A percentile compares a stretch with the other conserved stretches of the same genome.
Evolutionary conservation across 1,140 invertebrate species (phyloP).

Genomic region (Zaprionus kolodkinae): DNA sequence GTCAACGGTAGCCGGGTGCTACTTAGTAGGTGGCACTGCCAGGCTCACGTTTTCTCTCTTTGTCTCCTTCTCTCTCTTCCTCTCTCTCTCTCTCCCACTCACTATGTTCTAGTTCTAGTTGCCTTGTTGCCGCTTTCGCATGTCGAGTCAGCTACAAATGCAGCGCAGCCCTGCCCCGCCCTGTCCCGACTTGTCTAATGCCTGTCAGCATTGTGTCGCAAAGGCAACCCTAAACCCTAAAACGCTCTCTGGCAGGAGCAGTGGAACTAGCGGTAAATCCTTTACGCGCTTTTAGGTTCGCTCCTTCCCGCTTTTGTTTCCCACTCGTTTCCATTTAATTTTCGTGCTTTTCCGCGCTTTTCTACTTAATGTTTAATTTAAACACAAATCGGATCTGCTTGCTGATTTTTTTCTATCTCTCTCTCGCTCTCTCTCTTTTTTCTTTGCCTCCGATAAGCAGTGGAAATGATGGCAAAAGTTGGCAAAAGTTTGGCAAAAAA

Average conservation of each 20-base stretch:
- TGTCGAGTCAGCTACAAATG: slow-evolving; percentile 63
- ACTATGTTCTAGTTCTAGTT: not conserved
- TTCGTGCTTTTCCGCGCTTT: slow-evolving; percentile 42
- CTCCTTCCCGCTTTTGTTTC: slow-evolving; percentile 23
- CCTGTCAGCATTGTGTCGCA: slow-evolving; percentile 69
- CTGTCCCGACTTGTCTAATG: slow-evolving; percentile 50
- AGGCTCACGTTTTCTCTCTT: too few species aligned
- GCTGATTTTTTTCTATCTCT: slow-evolving; percentile 61
- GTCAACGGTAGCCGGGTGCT: slow-evolving; percentile 56
- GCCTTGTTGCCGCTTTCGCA: slow-evolving; percentile 38
- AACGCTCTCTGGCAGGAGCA: too few species aligned
- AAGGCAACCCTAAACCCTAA: slow-evolving; percentile 47
- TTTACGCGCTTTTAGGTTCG: slow-evolving; percentile 42
- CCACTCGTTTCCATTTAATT: slow-evolving; percentile 54
- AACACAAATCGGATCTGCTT: slow-evolving; percentile 75
- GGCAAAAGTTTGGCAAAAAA: slow-evolving; percentile 36
- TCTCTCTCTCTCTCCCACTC: not conserved
- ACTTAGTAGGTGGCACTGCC: slow-evolving; percentile 61
- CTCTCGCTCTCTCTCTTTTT: not conserved
- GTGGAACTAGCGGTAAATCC: slow-evolving; percentile 49
- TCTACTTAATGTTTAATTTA: slow-evolving; percentile 75
- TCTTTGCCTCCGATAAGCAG: slow-evolving; percentile 55
- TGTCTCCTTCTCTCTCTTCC: not conserved
- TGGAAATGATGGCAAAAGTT: slow-evolving; percentile 69
- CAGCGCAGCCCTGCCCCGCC: slow-evolving; percentile 17